Evolutionary conservation across 2,113 vertebrate species (phyloP).

Genomic region (Geococcyx californianus): DNA sequence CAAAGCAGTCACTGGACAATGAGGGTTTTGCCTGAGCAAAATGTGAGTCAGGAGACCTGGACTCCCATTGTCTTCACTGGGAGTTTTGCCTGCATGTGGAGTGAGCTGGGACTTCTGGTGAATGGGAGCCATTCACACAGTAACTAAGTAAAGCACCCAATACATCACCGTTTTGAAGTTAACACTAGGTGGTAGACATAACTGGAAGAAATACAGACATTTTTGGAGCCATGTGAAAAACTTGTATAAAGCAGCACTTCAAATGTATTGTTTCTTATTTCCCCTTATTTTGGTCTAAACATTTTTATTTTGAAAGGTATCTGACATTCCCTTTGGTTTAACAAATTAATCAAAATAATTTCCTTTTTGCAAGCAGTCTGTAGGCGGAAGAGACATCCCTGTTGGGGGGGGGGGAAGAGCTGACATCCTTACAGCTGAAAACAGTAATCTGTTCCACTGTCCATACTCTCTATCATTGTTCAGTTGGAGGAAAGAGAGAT

Average conservation of each 20-base stretch:
- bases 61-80: slow-evolving; percentile 26
- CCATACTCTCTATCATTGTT: not conserved
- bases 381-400: not conserved
- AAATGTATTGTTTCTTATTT: slow-evolving; percentile 38
- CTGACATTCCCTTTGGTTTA: not conserved
- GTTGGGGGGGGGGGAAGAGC: not conserved
- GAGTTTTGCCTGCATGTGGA: slow-evolving; percentile 48
- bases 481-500: not conserved
- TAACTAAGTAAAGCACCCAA: slow-evolving; percentile 12
- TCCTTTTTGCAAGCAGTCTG: not conserved
- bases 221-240: slow-evolving; percentile 51
- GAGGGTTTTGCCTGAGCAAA: slow-evolving; percentile 42
- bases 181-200: slow-evolving; percentile 57
- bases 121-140: slow-evolving; percentile 22
- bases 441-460: not conserved
- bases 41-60: slow-evolving; percentile 56
- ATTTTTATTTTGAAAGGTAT: slow-evolving; percentile 35
- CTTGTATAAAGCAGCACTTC: slow-evolving; percentile 33
- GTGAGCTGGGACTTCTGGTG: slow-evolving; percentile 20
- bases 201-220: slow-evolving; percentile 59
- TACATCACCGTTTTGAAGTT: slow-evolving; percentile 51
- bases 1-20: slow-evolving; percentile 20
- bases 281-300: not conserved
- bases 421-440: not conserved
- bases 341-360: slow-evolving; percentile 54